Percentiles rank a stretch among this genome's conserved stretches.
Evolutionary conservation across 1,140 invertebrate genomes (phyloP).

Genomic region (Scylla paramamosain): DNA sequence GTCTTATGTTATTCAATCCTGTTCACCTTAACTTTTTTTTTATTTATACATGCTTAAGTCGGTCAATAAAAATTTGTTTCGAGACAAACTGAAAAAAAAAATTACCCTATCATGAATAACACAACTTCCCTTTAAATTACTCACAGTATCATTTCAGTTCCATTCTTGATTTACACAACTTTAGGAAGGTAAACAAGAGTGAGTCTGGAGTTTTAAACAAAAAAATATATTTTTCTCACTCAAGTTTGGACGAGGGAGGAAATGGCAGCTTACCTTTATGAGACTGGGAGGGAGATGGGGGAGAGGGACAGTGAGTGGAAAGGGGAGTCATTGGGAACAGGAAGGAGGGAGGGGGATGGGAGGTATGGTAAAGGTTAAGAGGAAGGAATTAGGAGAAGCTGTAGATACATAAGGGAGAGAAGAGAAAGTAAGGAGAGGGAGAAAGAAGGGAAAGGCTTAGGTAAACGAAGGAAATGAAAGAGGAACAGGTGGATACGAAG

Average conservation of each 20-base stretch:
- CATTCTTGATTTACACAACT: no score
- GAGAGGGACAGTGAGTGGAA: neutral
- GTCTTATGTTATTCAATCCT: no score
- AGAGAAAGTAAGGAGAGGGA: neutral
- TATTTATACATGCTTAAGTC: no score
- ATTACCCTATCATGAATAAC: no score
- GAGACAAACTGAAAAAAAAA: no score
- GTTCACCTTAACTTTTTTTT: no score
- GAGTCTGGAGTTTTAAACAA: no score
- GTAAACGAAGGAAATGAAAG: neutral
- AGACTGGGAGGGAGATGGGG: neutral
- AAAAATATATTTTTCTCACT: neutral
- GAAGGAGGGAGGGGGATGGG: neutral
- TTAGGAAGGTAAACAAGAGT: no score
- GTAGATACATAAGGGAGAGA: neutral
- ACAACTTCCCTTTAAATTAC: no score
- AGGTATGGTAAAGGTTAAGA: neutral
- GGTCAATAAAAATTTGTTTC: no score
- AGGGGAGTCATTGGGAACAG: neutral
- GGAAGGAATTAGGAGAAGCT: neutral
- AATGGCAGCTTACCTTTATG: slow-evolving; percentile 1
- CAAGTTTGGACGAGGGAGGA: neutral
- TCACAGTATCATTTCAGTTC: no score
- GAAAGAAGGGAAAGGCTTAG: neutral
- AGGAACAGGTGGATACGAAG: neutral